Percentiles rank a stretch among this genome's conserved stretches.
Evolutionary conservation across 2,113 vertebrate species (phyloP).

Genomic region (Pyxicephalus adspersus): DNA sequence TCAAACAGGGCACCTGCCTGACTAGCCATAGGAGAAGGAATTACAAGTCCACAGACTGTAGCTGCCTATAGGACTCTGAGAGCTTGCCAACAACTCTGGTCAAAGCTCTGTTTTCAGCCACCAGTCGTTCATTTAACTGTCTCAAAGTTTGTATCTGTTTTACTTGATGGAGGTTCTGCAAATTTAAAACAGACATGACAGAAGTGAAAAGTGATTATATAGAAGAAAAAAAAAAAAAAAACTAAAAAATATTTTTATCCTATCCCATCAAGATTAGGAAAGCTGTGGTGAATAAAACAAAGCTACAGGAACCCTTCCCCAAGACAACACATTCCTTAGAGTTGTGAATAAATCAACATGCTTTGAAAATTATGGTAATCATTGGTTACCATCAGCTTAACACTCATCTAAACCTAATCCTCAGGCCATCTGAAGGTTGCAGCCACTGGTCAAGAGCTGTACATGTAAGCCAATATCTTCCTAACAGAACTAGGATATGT

Average conservation of each 20-base stretch:
- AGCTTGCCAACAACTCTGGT: constrained; percentile 93
- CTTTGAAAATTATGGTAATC: too few species aligned
- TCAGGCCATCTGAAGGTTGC: too few species aligned
- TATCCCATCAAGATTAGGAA: neutral
- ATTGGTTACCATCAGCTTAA: too few species aligned
- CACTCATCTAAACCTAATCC: too few species aligned
- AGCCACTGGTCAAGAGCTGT: too few species aligned
- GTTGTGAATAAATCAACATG: too few species aligned
- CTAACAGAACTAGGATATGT: too few species aligned
- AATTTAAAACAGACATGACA: constrained; percentile 72
- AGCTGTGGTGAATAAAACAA: neutral
- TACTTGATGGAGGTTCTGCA: constrained; percentile 95
- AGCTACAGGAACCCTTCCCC: too few species aligned
- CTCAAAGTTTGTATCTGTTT: constrained; percentile 95
- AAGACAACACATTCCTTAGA: too few species aligned
- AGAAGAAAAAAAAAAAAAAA: constrained; percentile 61
- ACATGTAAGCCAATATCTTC: too few species aligned
- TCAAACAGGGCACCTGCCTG: constrained; percentile 87
- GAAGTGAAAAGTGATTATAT: constrained; percentile 57
- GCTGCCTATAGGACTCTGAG: constrained; percentile 88
- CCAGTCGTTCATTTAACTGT: constrained; percentile 93
- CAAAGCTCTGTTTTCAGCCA: constrained; percentile 97
- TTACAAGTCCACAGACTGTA: constrained; percentile 85
- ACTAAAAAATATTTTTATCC: constrained; percentile 47
- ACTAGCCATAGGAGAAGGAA: constrained; percentile 82